A percentile compares a stretch with the other conserved stretches of the same genome.
Evolutionary conservation across 2,888 invertebrate genomes (phyloP).

Genomic region (Poecilus cupreus): DNA sequence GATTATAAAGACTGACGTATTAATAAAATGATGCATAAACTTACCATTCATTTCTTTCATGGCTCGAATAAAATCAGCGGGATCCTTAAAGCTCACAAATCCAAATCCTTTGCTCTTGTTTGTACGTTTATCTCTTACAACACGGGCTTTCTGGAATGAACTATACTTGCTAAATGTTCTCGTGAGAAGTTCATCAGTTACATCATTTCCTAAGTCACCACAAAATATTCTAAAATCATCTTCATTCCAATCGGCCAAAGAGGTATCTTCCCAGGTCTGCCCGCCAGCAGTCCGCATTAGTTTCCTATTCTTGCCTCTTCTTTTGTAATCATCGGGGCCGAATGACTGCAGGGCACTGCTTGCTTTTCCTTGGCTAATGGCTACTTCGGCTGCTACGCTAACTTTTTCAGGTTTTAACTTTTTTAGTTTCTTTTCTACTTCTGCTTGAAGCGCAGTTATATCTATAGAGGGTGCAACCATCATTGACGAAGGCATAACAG

Average conservation of each 20-base stretch:
- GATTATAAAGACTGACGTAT: constrained; percentile 21
- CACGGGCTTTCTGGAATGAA: constrained; percentile 95
- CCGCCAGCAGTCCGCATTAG: constrained; percentile 95
- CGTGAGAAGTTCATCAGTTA: constrained; percentile 97
- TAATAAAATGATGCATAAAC: constrained; percentile 65
- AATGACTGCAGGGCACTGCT: constrained; percentile 77
- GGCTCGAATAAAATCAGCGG: constrained; percentile 97
- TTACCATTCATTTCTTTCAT: constrained; percentile 99
- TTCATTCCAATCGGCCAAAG: constrained; percentile 96
- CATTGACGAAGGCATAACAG: constrained; percentile 68
- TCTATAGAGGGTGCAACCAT: constrained; percentile 70
- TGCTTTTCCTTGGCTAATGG: constrained; percentile 78
- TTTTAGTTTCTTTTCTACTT: constrained; percentile 77
- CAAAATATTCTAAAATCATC: constrained; percentile 99
- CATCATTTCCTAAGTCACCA: constrained; percentile 96
- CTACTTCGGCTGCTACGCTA: constrained; percentile 78
- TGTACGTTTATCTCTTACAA: constrained; percentile 95
- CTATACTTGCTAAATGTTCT: constrained; percentile 96
- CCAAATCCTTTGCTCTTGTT: constrained; percentile 99
- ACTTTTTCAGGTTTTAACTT: constrained; percentile 81
- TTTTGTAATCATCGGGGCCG: constrained; percentile 74
- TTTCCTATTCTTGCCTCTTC: constrained; percentile 75
- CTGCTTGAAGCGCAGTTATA: constrained; percentile 75
- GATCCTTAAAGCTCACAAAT: constrained; percentile 98
- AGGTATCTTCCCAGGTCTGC: constrained; percentile 96